Base-by-base conservation (phyloP, 2,113 vertebrate species). In the Camelus dromedarius region DNA sequence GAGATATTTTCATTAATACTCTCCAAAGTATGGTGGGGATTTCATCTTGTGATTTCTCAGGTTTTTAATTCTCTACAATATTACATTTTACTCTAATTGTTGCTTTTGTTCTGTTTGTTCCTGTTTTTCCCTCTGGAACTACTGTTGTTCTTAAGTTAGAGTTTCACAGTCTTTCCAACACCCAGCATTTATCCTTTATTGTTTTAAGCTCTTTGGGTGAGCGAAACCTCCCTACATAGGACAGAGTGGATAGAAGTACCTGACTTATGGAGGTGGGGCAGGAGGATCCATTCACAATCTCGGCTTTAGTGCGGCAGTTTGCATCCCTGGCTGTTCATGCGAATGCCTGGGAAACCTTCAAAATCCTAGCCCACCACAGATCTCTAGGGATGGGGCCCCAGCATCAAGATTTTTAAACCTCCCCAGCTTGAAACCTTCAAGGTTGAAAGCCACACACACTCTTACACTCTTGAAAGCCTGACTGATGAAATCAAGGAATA, bases 221-320 rank as follows among this genome's bases (percentile, higher is more conserved):
- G 46, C 26, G 24, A n/a, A 42, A 35, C 42, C 30, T 75, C 56
- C 48, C 22, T 19, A 6, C 30, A 18, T 48, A 67, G 35, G 70
- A 15, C 18, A 50, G 5, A 79, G 64, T 46, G 24, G 48, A 30
- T 13, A 60, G 89, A 79, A 82, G 50, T 69, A 66, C n/a, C 54
- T 75, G 0, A 0, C 2, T 6, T 22, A 2, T 75, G 6, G 11
- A 70, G 16, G 1, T 30, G 6, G 8, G 22, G 67, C 38, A 46
- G 35, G 3, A 5, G 70, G 48, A 69, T 48, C 72, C 76, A 7
- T 38, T 67, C 28, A 80, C 50, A 26, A 38, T 35, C 19, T 46
- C 81, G 67, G 64, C 28, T 38, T 82, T 12, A 38, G 24, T 35
- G 38, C 22, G 54, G 35, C 52, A 54, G 46, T 86, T 30, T 46